phyloP scores from a whole-genome alignment of 1,140 invertebrate species.

The Drosophila eugracilis region DNA sequence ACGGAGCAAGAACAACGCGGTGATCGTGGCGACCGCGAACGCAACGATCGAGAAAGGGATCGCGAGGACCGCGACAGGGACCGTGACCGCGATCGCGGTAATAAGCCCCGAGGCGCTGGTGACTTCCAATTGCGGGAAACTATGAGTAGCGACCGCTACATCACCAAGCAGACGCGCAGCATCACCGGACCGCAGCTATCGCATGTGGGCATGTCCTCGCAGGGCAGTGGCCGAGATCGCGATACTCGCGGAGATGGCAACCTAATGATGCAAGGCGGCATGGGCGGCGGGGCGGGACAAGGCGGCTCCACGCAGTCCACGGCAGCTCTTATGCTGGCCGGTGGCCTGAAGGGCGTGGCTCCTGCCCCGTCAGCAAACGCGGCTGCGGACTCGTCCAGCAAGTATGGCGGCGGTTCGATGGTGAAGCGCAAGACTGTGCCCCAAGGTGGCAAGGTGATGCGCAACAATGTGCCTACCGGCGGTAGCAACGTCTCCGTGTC shows the following conservation, averaged over 20 bases:
- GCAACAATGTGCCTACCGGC: constrained; percentile 64
- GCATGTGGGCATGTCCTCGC: constrained; percentile 64
- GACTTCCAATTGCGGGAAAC: constrained; percentile 75
- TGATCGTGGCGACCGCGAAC: constrained; percentile 63
- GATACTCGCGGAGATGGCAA: constrained; percentile 63
- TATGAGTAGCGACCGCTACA: constrained; percentile 80
- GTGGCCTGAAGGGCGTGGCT: constrained; percentile 63
- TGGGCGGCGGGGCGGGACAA: constrained; percentile 46
- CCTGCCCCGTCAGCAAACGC: constrained; percentile 52
- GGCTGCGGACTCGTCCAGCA: constrained; percentile 58
- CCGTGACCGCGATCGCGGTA: constrained; percentile 75
- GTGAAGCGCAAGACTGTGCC: constrained; percentile 76
- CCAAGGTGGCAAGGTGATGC: constrained; percentile 72
- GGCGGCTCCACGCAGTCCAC: constrained; percentile 61
- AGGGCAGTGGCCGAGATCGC: constrained; percentile 49
- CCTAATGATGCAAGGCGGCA: constrained; percentile 58
- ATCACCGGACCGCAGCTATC: constrained; percentile 75
- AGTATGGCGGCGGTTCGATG: constrained; percentile 72
- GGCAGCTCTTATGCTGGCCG: constrained; percentile 60
- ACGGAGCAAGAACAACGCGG: constrained; percentile 44
- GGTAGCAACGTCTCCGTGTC: constrained; percentile 42
- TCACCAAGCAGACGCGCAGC: constrained; percentile 76
- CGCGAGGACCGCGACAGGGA: constrained; percentile 73
- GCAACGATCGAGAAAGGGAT: constrained; percentile 68
- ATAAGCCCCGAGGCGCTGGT: constrained; percentile 55